These are phyloP conservation scores for Tyrophagus putrescentiae DNA, from an alignment of 1,140 invertebrate species.

Conservation along the genomic window DNA sequence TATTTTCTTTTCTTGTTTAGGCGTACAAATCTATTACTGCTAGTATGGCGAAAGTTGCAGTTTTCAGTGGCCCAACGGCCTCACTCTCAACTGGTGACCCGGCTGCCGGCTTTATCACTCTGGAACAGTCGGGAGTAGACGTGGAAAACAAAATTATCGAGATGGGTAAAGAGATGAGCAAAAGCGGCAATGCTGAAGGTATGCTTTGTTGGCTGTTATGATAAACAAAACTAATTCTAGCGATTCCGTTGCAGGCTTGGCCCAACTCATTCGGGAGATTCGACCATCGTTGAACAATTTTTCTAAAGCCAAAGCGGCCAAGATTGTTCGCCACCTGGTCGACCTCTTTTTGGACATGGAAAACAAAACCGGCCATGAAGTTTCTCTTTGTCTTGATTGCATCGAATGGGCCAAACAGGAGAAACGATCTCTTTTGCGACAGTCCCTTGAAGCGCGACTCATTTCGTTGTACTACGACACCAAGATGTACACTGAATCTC, in stretches of 20 bases:
- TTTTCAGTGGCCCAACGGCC: conserved; percentile 61
- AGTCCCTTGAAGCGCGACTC: conserved; percentile 81
- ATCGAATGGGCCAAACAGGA: conserved; percentile 99
- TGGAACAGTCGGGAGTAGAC: conserved; percentile 70
- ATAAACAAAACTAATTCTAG: conserved; percentile 13
- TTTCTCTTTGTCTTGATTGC: conserved; percentile 66
- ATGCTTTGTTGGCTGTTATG: conserved; percentile 4
- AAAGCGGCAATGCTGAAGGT: conserved; percentile 31
- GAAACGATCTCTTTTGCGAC: conserved; percentile 85
- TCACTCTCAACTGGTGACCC: conserved; percentile 67
- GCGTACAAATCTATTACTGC: too few relatives aligned
- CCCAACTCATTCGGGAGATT: conserved; percentile 78
- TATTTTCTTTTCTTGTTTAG: too few relatives aligned
- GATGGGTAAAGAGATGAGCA: conserved; percentile 72
- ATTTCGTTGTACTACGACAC: conserved; percentile 90
- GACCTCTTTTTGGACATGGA: conserved; percentile 95
- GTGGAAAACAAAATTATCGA: conserved; percentile 40
- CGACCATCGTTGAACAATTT: conserved; percentile 79
- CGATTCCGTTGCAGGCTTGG: conserved; percentile 50
- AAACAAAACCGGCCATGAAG: conserved; percentile 70
- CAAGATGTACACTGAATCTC: conserved; percentile 68
- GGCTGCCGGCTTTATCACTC: conserved; percentile 76
- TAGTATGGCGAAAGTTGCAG: conserved; percentile 23
- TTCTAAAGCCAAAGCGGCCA: conserved; percentile 97
- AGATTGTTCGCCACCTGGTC: conserved; percentile 84